Conservation (phyloP, 2,797 vertebrate genomes). For the Trachops cirrhosus region DNA sequence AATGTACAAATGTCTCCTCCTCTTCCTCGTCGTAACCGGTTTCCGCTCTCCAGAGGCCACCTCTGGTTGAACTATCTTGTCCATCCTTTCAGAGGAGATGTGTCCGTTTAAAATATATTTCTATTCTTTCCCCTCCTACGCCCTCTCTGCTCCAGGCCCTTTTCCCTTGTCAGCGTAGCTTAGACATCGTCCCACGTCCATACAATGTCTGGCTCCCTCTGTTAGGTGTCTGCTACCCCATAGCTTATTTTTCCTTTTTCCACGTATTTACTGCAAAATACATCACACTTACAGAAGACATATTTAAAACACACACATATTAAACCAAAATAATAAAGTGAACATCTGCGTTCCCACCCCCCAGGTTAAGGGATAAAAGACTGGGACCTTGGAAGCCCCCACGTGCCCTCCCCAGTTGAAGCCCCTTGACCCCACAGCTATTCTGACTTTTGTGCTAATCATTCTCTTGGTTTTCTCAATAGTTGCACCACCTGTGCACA, state of each 20-base stretch:
- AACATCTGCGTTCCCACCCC: background rate
- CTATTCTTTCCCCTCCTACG: background rate
- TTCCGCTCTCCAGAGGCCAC: background rate
- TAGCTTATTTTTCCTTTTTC: background rate
- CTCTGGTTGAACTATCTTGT: background rate
- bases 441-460: background rate
- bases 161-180: background rate
- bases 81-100: background rate
- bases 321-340: background rate
- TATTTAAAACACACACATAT: background rate
- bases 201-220: background rate
- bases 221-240: background rate
- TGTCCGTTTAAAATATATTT: background rate
- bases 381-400: background rate
- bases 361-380: background rate
- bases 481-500: background rate
- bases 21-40: background rate
- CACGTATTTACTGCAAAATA: slow-evolving; percentile 6
- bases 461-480: background rate
- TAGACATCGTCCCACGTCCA: background rate
- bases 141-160: background rate
- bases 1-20: background rate
- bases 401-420: background rate
- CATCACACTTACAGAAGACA: background rate
- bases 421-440: background rate